phyloP scores from a whole-genome alignment of 1,140 invertebrate genomes.

The Sycobia sp. region DNA sequence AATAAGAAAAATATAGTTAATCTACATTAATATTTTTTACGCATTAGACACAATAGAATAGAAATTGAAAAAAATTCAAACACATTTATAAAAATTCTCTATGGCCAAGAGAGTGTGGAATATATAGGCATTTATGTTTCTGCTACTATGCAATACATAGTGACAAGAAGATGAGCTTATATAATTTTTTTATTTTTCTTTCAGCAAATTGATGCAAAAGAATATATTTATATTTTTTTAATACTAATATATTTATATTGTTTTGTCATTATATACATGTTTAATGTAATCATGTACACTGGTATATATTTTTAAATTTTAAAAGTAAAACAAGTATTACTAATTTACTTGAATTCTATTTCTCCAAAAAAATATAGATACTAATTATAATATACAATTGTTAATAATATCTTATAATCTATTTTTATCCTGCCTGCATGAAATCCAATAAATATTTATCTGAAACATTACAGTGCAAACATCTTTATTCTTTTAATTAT shows the following conservation, averaged over 20 bases:
- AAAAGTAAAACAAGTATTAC: too few relatives aligned
- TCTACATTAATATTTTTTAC: slow-evolving; percentile 4
- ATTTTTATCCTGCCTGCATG: background rate
- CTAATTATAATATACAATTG: slow-evolving; percentile 23
- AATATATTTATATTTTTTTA: slow-evolving; percentile 27
- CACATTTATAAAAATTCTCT: too few relatives aligned
- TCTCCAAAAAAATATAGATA: slow-evolving; percentile 3
- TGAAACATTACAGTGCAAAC: slow-evolving; percentile 7
- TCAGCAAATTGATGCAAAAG: slow-evolving; percentile 15
- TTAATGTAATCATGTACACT: too few relatives aligned
- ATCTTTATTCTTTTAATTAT: slow-evolving; percentile 17
- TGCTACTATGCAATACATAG: slow-evolving; percentile 28
- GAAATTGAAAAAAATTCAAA: too few relatives aligned
- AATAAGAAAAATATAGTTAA: slow-evolving; percentile 18
- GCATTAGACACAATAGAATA: background rate
- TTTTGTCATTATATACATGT: too few relatives aligned
- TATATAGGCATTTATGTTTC: slow-evolving; percentile 14
- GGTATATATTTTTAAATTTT: too few relatives aligned
- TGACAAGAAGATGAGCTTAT: slow-evolving; percentile 14
- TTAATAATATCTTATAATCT: slow-evolving; percentile 14
- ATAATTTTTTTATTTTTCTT: background rate
- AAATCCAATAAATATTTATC: slow-evolving; percentile 5
- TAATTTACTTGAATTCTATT: too few relatives aligned
- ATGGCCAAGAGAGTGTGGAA: slow-evolving; percentile 21
- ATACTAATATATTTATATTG: too few relatives aligned